phyloP scores from a whole-genome alignment of 37 sponge, comb jelly and placozoan genomes.

The Spongia lamella region DNA sequence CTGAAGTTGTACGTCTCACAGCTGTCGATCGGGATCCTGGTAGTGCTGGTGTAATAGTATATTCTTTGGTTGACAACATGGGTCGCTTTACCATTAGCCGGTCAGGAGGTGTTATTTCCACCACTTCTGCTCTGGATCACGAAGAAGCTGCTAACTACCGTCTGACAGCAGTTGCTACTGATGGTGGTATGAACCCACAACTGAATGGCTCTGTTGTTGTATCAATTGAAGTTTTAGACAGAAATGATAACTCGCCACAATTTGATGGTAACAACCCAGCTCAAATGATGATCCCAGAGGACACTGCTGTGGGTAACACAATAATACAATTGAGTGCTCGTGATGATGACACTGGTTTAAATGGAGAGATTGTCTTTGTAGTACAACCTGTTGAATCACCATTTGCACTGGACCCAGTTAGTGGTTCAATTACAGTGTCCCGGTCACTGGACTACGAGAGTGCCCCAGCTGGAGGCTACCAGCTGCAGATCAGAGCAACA shows the following conservation, averaged over 20 bases:
- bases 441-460: conserved; percentile 52
- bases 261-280: conserved; percentile 1
- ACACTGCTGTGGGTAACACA: conserved; percentile 15
- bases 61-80: conserved; percentile 3
- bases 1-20: conserved; percentile 4
- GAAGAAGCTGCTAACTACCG: neutral
- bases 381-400: conserved; percentile 12
- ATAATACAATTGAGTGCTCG: conserved; percentile 40
- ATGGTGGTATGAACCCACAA: conserved; percentile 14
- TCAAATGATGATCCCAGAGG: conserved; percentile 11
- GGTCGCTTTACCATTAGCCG: conserved; percentile 16
- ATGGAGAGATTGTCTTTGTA: conserved; percentile 38
- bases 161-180: conserved; percentile 1
- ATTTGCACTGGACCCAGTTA: no score
- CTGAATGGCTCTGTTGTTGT: neutral
- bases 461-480: conserved; percentile 21
- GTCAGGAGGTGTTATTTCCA: conserved; percentile 37
- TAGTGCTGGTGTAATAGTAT: conserved; percentile 34
- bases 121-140: conserved; percentile 18
- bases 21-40: conserved; percentile 56
- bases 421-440: conserved; percentile 6
- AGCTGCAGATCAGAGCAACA: no score
- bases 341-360: conserved; percentile 47
- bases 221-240: conserved; percentile 42
- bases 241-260: conserved; percentile 46